These are phyloP conservation scores for Hyles euphorbiae DNA, from an alignment of 1,140 invertebrate species.

Conservation along the genomic window DNA sequence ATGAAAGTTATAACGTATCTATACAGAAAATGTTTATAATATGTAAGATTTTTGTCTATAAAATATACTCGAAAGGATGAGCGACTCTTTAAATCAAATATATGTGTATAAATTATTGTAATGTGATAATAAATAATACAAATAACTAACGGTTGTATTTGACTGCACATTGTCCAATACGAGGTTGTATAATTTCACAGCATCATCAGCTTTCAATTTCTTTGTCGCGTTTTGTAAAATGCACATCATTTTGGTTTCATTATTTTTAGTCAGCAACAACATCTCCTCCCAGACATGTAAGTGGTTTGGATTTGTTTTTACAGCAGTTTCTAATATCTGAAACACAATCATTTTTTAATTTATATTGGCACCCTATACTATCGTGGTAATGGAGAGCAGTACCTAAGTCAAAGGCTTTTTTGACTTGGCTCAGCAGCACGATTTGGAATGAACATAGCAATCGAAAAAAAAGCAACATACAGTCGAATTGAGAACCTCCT, in stretches of 20 bases:
- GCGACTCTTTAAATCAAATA: not conserved
- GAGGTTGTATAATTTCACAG: slow-evolving; percentile 48
- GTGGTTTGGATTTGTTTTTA: slow-evolving; percentile 40
- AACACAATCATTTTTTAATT: slow-evolving; percentile 8
- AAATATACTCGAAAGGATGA: too few species aligned
- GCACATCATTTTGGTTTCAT: slow-evolving; percentile 49
- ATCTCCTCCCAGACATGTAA: slow-evolving; percentile 55
- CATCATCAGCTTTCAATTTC: slow-evolving; percentile 44
- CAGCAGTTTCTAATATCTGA: slow-evolving; percentile 49
- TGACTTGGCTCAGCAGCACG: too few species aligned
- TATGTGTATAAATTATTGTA: not conserved
- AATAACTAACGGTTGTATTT: slow-evolving; percentile 43
- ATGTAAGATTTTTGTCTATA: too few species aligned
- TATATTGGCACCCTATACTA: not conserved
- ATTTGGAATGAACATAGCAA: too few species aligned
- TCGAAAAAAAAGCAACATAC: too few species aligned
- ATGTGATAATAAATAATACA: not conserved
- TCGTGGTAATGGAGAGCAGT: too few species aligned
- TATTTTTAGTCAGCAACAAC: slow-evolving; percentile 37
- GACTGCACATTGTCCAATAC: slow-evolving; percentile 52
- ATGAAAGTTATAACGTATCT: too few species aligned
- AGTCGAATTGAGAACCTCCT: too few species aligned
- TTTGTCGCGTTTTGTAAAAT: slow-evolving; percentile 51
- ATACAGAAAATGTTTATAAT: too few species aligned
- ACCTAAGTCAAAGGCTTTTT: too few species aligned